Evolutionary conservation across 1,140 invertebrate genomes (phyloP).

Genomic region (Trachymyrmex cornetzi): DNA sequence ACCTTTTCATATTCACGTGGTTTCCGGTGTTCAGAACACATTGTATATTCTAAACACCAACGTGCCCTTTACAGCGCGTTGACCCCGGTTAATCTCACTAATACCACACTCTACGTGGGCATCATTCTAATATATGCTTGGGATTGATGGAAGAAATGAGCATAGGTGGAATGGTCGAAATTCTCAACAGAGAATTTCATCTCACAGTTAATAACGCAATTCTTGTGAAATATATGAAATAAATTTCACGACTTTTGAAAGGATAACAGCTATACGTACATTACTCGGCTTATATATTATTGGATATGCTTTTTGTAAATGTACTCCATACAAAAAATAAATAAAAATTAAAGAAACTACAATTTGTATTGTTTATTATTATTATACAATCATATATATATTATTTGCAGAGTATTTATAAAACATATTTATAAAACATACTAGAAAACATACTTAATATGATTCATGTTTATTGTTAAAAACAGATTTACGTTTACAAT

Average conservation of each 20-base stretch:
- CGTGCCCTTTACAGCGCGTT: neutral
- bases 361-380: neutral
- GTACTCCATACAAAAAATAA: neutral
- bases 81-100: constrained; percentile 15
- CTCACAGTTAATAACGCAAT: constrained; percentile 28
- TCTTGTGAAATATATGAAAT: constrained; percentile 41
- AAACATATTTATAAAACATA: neutral
- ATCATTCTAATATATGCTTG: constrained; percentile 45
- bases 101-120: constrained; percentile 18
- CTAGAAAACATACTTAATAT: neutral
- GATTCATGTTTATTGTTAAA: neutral
- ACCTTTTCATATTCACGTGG: neutral
- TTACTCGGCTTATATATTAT: neutral
- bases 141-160: constrained; percentile 31
- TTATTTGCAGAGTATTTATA: neutral
- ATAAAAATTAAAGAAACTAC: neutral
- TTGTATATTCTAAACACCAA: neutral
- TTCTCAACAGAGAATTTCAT: constrained; percentile 48
- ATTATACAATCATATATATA: neutral
- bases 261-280: neutral
- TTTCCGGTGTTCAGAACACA: neutral
- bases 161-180: constrained; percentile 12
- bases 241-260: neutral
- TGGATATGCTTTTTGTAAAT: neutral
- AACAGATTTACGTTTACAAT: neutral